Conservation (phyloP, 2,797 vertebrate genomes). For the Steatocranus sp. region DNA sequence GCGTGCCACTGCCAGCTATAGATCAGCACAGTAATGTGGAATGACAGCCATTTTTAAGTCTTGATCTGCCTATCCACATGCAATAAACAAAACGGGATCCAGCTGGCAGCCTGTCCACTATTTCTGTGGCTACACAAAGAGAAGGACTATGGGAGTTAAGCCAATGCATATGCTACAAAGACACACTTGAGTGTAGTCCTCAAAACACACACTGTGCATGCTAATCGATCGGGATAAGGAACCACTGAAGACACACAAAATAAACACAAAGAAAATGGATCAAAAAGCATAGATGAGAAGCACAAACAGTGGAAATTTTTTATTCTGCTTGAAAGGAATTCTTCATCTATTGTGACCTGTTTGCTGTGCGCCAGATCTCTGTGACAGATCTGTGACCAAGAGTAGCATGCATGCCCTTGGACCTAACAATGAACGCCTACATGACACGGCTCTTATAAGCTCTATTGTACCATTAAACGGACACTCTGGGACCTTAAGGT, state of each 20-base stretch:
- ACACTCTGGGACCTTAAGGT: neutral
- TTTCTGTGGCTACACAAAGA: neutral
- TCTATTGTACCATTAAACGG: neutral
- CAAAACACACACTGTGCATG: neutral
- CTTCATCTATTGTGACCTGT: neutral
- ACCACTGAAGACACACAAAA: neutral
- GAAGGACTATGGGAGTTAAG: neutral
- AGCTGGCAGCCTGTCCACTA: neutral
- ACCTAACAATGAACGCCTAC: neutral
- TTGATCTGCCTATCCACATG: neutral
- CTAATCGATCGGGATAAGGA: neutral
- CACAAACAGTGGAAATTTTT: neutral
- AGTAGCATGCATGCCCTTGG: neutral
- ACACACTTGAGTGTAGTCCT: neutral
- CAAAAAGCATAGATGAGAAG: neutral
- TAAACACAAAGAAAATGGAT: neutral
- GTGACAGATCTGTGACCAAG: neutral
- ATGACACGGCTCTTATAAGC: neutral
- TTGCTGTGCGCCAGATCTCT: neutral
- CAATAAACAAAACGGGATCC: neutral
- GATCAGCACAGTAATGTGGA: neutral
- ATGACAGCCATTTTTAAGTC: neutral
- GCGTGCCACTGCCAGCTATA: neutral
- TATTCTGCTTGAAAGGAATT: neutral
- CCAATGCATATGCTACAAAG: neutral